phyloP scores from a whole-genome alignment of 2,888 invertebrate species.

The Platycheirus albimanus region DNA sequence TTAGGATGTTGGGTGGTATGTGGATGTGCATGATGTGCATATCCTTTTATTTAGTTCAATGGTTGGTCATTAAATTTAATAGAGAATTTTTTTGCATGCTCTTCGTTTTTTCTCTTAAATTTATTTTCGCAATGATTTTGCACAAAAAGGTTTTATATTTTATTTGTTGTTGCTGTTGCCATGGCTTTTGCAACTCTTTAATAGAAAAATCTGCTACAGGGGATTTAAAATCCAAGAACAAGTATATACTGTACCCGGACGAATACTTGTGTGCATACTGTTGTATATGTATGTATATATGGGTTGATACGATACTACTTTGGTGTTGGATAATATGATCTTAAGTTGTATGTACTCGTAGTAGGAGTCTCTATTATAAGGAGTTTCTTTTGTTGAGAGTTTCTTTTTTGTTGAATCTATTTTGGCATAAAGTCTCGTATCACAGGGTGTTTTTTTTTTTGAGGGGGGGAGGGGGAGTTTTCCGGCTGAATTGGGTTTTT shows the following conservation, averaged over 20 bases:
- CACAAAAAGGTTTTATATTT: slow-evolving; percentile 18
- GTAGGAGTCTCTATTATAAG: slow-evolving; percentile 21
- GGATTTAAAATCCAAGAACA: slow-evolving; percentile 34
- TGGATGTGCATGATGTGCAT: slow-evolving; percentile 72
- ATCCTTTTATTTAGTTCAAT: slow-evolving; percentile 74
- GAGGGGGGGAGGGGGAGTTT: too few relatives aligned
- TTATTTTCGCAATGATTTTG: slow-evolving; percentile 69
- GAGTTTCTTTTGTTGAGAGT: background rate
- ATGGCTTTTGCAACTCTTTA: slow-evolving; percentile 40
- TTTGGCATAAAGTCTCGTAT: slow-evolving; percentile 17
- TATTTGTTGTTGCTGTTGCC: slow-evolving; percentile 8
- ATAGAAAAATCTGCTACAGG: slow-evolving; percentile 42
- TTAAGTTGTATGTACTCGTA: too few relatives aligned
- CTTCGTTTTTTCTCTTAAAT: slow-evolving; percentile 9
- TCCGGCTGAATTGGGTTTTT: slow-evolving; percentile 15
- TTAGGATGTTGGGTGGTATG: slow-evolving; percentile 13
- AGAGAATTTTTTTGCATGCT: slow-evolving; percentile 45
- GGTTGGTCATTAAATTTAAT: slow-evolving; percentile 74
- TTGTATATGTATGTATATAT: too few relatives aligned
- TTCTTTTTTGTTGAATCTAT: background rate
- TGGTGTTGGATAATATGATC: slow-evolving; percentile 22
- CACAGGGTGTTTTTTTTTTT: slow-evolving; percentile 11
- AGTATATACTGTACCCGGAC: background rate
- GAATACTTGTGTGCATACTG: background rate
- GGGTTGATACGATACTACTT: background rate